Evolutionary conservation across 2,113 vertebrate species (phyloP).

Genomic region (Cyprinodon variegatus): DNA sequence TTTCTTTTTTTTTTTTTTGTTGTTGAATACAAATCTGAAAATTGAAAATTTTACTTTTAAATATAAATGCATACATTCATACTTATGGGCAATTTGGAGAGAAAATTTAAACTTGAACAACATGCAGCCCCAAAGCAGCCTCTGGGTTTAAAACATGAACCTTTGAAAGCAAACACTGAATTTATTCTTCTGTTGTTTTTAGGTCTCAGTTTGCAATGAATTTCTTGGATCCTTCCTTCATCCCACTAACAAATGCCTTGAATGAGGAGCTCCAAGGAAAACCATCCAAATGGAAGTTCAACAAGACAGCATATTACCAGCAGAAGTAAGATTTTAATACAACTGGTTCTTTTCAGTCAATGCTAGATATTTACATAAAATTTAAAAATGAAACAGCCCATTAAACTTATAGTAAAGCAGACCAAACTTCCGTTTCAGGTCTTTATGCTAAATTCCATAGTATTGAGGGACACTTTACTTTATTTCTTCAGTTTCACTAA

Average conservation of each 20-base stretch:
- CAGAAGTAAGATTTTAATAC: conserved; percentile 82
- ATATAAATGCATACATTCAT: background rate
- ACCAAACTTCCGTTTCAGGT: too few relatives aligned
- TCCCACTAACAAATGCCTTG: conserved; percentile 89
- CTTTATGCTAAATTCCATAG: too few relatives aligned
- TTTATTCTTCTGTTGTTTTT: conserved; percentile 25
- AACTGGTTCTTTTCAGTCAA: background rate
- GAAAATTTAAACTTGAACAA: background rate
- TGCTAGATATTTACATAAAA: too few relatives aligned
- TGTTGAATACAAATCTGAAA: background rate
- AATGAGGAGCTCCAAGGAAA: conserved; percentile 92
- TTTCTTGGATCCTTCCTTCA: conserved; percentile 94
- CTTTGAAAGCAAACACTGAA: background rate
- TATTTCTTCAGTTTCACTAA: too few relatives aligned
- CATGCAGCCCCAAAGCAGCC: background rate
- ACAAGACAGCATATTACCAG: conserved; percentile 88
- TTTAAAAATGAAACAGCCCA: too few relatives aligned
- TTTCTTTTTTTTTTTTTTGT: too few relatives aligned
- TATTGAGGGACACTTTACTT: too few relatives aligned
- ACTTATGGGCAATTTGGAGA: background rate
- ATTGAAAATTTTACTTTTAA: background rate
- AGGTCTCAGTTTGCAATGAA: conserved; percentile 98
- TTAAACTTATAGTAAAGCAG: too few relatives aligned
- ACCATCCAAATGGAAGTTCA: conserved; percentile 92
- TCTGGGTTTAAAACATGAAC: background rate